Evolutionary conservation across 2,888 invertebrate genomes (phyloP), one percentile per base, ranked within the genome.

Genomic region (Coleophora deauratella): DNA sequence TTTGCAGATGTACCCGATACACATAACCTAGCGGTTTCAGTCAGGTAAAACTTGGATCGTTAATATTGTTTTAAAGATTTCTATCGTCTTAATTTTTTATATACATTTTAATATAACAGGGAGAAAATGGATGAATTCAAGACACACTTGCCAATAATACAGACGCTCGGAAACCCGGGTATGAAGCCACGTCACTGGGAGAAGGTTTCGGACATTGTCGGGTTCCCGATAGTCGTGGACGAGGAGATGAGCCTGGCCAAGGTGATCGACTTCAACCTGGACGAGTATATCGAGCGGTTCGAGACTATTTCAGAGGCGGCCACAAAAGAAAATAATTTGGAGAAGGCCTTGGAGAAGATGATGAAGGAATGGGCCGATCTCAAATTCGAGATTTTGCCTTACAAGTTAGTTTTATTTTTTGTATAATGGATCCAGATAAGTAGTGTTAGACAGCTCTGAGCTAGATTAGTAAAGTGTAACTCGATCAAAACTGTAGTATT

Each of bases 141-240:
- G 51, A 89, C 90, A n/a, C 88, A 94, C 57, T 86, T 97, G 90
- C 96, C 98, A 0, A 91, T 98, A n/a, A 93, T 98, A 32, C 91
- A 93, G 66, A 97, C 97, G 0, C 79, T 98, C 13, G 98, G 98
- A 35, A 98, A 98, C 85, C 97, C 97, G 0, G 97, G 97, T 40
- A 91, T 98, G 91, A 95, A 95, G 63, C 88, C 86, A 1, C 89
- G 96, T 0, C 98, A 98, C 72, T 98, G 98, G 98, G 96, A 96
- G 62, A 92, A 93, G 76, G 92, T 98, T 4, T 97, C 97, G 0
- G 97, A 98, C 62, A 94, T 97, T 46, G 94, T 98, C 52, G 98
- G 98, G 0, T 97, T 96, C 72, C 95, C 96, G 0, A 93, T 98
- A 33, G 89, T 91, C 46, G 92, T 96, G 0, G 94, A 96, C 44